Percentiles rank a stretch among this genome's conserved stretches.
phyloP scores from a whole-genome alignment of 2,888 invertebrate genomes.

The Meghimatium bilineatum region DNA sequence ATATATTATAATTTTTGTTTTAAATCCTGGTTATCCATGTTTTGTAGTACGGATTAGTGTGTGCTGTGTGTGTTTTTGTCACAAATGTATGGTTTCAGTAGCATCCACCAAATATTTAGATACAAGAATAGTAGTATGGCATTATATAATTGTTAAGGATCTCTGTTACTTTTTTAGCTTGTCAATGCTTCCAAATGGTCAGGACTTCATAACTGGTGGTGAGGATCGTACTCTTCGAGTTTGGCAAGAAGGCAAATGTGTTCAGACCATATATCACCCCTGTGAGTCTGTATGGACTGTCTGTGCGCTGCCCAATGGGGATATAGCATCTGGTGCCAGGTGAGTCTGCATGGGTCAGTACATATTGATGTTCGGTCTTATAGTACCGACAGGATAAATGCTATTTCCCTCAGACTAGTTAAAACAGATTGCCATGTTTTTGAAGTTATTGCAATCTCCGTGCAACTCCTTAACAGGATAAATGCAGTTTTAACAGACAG shows the following conservation, averaged over 20 bases:
- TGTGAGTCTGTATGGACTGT: conserved; percentile 94
- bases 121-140: not conserved
- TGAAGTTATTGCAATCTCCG: no score
- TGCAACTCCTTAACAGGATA: no score
- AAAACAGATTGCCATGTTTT: no score
- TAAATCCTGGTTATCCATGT: not conserved
- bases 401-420: no score
- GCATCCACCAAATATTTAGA: not conserved
- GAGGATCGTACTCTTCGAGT: conserved; percentile 91
- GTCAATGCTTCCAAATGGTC: conserved; percentile 78
- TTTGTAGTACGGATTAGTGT: no score
- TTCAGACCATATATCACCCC: conserved; percentile 85
- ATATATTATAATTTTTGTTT: no score
- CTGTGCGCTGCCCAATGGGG: conserved; percentile 87
- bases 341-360: conserved; percentile 57
- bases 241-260: conserved; percentile 82
- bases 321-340: conserved; percentile 89
- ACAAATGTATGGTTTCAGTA: no score
- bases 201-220: conserved; percentile 88
- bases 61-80: no score
- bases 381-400: no score
- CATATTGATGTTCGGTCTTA: no score
- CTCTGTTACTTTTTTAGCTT: conserved; percentile 68
- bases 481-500: no score
- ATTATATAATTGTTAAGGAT: not conserved